These are phyloP conservation scores for Malurus leucopterus DNA, from an alignment of 2,797 vertebrate genomes.

Conservation along the genomic window DNA sequence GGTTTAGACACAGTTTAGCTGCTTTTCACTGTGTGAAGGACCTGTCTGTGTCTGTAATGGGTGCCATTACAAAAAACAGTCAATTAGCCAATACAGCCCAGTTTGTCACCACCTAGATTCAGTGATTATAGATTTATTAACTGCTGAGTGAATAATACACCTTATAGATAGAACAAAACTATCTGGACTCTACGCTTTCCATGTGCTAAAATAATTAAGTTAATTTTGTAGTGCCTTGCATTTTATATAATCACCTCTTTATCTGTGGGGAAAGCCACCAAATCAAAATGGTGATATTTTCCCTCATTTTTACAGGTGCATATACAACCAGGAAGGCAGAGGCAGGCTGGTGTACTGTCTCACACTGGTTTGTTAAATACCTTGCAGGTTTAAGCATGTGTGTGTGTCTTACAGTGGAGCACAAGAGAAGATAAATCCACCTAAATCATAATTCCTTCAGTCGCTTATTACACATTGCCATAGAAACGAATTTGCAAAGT, in stretches of 20 bases:
- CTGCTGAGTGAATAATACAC: rapidly evolving
- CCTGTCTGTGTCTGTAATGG: not conserved
- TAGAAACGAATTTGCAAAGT: not conserved
- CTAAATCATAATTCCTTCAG: not conserved
- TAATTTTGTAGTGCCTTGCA: not conserved
- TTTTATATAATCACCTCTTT: not conserved
- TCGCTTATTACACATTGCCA: not conserved
- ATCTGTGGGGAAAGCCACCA: not conserved
- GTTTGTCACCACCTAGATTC: not conserved
- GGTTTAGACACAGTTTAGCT: not conserved
- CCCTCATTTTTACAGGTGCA: not conserved
- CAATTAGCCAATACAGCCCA: not conserved
- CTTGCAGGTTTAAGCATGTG: not conserved
- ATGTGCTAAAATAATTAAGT: rapidly evolving
- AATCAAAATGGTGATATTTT: not conserved
- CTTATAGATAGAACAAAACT: not conserved
- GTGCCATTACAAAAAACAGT: not conserved
- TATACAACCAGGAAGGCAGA: not conserved
- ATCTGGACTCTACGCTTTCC: not conserved
- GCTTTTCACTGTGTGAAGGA: not conserved
- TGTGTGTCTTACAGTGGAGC: not conserved
- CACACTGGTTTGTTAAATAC: not conserved
- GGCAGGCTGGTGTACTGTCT: not conserved
- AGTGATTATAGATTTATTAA: not conserved
- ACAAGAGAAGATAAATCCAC: not conserved